These are phyloP conservation scores for Colistium nudipinnis DNA, from an alignment of 2,113 vertebrate genomes.

Conservation along the genomic window DNA sequence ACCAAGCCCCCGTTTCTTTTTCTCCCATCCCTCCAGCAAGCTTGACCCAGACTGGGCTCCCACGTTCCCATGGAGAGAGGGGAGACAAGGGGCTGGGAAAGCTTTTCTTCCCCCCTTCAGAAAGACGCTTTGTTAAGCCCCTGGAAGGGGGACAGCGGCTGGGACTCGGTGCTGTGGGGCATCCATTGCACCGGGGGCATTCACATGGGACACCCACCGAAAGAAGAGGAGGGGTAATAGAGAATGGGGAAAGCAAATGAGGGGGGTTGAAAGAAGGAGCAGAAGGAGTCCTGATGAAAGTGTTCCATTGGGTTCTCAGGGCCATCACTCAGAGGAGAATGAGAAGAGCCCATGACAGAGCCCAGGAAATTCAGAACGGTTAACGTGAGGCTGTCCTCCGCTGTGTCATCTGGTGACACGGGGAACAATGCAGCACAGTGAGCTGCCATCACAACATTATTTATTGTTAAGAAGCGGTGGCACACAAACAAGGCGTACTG, in stretches of 20 bases:
- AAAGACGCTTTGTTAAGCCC: slow-evolving; percentile 97
- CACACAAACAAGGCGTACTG: not conserved
- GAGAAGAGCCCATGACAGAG: slow-evolving; percentile 69
- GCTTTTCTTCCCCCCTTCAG: slow-evolving; percentile 86
- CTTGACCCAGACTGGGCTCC: slow-evolving; percentile 86
- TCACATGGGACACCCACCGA: slow-evolving; percentile 84
- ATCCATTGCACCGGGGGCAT: slow-evolving; percentile 82
- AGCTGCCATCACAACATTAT: slow-evolving; percentile 22
- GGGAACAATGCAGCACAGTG: slow-evolving; percentile 40
- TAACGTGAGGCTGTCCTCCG: slow-evolving; percentile 8
- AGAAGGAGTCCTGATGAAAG: slow-evolving; percentile 52
- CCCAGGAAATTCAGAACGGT: slow-evolving; percentile 37
- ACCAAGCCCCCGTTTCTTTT: slow-evolving; percentile 45
- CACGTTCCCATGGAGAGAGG: slow-evolving; percentile 92
- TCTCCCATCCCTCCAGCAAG: slow-evolving; percentile 84
- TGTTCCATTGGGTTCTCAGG: slow-evolving; percentile 67
- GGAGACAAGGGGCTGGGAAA: slow-evolving; percentile 86
- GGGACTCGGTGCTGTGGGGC: slow-evolving; percentile 83
- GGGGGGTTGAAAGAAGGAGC: slow-evolving; percentile 54
- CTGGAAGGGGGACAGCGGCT: slow-evolving; percentile 91
- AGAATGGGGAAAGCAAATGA: slow-evolving; percentile 42
- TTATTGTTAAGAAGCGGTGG: not conserved
- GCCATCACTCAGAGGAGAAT: slow-evolving; percentile 72
- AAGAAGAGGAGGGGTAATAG: slow-evolving; percentile 67
- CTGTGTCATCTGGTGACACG: slow-evolving; percentile 30